Evolutionary conservation across 2,113 vertebrate species (phyloP).

Genomic region (Fregetta grallaria): DNA sequence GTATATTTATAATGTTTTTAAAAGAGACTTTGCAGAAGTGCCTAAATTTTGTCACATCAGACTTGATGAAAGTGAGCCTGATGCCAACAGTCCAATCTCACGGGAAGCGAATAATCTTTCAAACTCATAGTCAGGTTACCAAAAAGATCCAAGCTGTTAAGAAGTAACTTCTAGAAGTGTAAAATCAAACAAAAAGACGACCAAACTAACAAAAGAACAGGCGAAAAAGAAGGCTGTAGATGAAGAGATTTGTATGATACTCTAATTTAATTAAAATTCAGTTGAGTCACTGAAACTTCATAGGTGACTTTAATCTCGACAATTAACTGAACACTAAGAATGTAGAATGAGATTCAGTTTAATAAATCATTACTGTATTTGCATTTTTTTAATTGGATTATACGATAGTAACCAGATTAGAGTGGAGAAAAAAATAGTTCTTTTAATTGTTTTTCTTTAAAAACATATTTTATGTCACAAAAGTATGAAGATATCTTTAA

Average conservation of each 20-base stretch:
- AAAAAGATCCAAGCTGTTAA: conserved; percentile 63
- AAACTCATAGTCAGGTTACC: conserved; percentile 74
- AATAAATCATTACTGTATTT: conserved; percentile 77
- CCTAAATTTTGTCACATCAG: conserved; percentile 87
- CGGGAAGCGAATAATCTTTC: conserved; percentile 65
- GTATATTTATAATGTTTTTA: conserved; percentile 85
- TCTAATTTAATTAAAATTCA: conserved; percentile 79
- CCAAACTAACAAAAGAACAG: conserved; percentile 53
- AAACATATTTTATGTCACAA: conserved; percentile 85
- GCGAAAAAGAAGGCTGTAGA: conserved; percentile 63
- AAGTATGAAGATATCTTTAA: conserved; percentile 84
- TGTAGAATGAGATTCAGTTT: conserved; percentile 80
- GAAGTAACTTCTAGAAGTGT: conserved; percentile 67
- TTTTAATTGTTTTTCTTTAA: conserved; percentile 81
- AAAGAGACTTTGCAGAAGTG: conserved; percentile 87
- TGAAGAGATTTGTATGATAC: conserved; percentile 76
- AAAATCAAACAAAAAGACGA: conserved; percentile 49
- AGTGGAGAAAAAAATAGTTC: conserved; percentile 79
- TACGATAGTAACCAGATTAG: conserved; percentile 83
- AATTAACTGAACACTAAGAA: conserved; percentile 77
- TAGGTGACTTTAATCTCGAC: conserved; percentile 82
- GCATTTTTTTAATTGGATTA: conserved; percentile 79
- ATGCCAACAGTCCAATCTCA: conserved; percentile 73
- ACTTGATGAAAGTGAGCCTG: conserved; percentile 76
- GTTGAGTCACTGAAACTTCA: conserved; percentile 75